A percentile compares a stretch with the other conserved stretches of the same genome.
Evolutionary conservation across 1,140 invertebrate genomes (phyloP).

Genomic region (Harpegnathos saltator): DNA sequence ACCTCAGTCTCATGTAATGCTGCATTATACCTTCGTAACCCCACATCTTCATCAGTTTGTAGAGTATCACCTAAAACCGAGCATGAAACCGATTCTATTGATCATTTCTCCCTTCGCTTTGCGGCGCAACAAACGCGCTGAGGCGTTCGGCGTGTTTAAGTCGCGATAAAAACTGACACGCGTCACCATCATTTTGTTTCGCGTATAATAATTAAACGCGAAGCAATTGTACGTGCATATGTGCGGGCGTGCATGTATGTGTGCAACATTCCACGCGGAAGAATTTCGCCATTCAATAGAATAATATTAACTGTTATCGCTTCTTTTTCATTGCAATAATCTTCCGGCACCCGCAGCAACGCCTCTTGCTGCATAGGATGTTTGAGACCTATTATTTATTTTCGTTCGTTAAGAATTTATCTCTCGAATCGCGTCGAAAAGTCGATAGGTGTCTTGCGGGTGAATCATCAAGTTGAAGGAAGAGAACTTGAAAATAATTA

Average conservation of each 20-base stretch:
- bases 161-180: constrained; percentile 72
- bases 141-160: constrained; percentile 41
- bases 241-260: not conserved
- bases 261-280: not conserved
- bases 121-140: not conserved
- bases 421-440: no score
- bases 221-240: no score
- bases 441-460: no score
- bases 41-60: constrained; percentile 88
- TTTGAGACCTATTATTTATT: no score
- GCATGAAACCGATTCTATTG: not conserved
- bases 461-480: no score
- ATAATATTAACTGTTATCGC: constrained; percentile 61
- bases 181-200: constrained; percentile 65
- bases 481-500: no score
- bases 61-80: constrained; percentile 87
- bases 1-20: constrained; percentile 88
- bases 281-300: constrained; percentile 51
- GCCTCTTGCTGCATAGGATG: no score
- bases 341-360: not conserved
- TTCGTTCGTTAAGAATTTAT: no score
- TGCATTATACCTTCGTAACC: constrained; percentile 87
- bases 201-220: constrained; percentile 25
- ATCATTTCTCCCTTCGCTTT: constrained; percentile 31
- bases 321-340: constrained; percentile 20